A percentile compares a stretch with the other conserved stretches of the same genome.
These are phyloP conservation scores for Peromyscus eremicus DNA, from an alignment of 2,797 vertebrate species.

Conservation along the genomic window DNA sequence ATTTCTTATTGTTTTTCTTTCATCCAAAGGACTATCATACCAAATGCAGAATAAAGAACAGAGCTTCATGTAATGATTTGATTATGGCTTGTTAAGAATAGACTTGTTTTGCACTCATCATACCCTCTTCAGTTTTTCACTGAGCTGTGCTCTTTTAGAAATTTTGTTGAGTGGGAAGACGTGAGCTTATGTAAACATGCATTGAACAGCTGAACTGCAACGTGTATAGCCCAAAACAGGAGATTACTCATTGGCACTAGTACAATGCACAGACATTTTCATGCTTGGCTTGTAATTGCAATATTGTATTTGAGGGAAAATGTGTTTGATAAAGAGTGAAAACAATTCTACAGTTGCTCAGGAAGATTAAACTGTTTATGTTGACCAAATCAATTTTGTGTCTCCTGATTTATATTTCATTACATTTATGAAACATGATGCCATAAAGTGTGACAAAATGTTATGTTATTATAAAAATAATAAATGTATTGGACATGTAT, in stretches of 20 bases:
- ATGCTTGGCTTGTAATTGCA: conserved; percentile 73
- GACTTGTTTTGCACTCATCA: conserved; percentile 82
- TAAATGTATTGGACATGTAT: neutral
- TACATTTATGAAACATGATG: conserved; percentile 33
- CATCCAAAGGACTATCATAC: conserved; percentile 49
- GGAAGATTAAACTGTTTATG: conserved; percentile 59
- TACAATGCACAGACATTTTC: conserved; percentile 80
- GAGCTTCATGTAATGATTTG: conserved; percentile 75
- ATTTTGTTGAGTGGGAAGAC: conserved; percentile 81
- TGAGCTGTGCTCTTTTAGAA: conserved; percentile 83
- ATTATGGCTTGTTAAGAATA: conserved; percentile 84
- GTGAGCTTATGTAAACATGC: conserved; percentile 81
- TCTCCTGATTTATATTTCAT: conserved; percentile 52
- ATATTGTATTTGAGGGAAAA: conserved; percentile 83
- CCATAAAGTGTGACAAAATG: neutral
- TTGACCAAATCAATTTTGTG: conserved; percentile 66
- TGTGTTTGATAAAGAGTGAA: conserved; percentile 77
- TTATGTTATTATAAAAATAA: neutral
- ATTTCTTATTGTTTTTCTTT: conserved; percentile 26
- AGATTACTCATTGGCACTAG: conserved; percentile 80
- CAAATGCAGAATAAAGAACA: conserved; percentile 73
- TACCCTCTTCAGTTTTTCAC: conserved; percentile 81
- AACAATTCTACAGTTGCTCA: conserved; percentile 70
- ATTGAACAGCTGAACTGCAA: conserved; percentile 83
- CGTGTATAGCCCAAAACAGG: conserved; percentile 78